Evolutionary conservation across 2,797 vertebrate species (phyloP).

Genomic region (Ispidina picta): DNA sequence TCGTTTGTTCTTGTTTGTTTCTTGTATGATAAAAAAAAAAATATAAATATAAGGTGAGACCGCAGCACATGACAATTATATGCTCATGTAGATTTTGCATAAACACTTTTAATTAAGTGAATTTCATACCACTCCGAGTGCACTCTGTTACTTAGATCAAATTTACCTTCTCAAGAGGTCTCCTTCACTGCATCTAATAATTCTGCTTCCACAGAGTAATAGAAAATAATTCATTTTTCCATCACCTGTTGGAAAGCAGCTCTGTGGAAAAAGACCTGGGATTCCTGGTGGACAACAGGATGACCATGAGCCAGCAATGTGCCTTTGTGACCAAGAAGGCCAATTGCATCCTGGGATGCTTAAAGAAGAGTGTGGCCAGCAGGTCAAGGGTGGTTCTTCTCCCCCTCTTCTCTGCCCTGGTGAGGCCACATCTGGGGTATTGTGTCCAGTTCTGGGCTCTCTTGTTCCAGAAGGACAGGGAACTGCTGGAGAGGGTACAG

Average conservation of each 20-base stretch:
- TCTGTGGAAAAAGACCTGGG: background rate
- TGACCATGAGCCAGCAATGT: background rate
- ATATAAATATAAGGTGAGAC: background rate
- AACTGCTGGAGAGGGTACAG: too few species aligned
- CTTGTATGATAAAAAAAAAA: background rate
- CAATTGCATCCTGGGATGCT: too few species aligned
- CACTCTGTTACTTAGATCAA: background rate
- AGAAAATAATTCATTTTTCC: constrained; percentile 15
- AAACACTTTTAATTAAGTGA: background rate
- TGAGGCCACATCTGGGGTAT: too few species aligned
- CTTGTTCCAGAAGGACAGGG: too few species aligned
- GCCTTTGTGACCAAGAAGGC: too few species aligned
- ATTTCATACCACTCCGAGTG: background rate
- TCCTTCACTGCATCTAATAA: background rate
- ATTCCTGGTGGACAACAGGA: background rate
- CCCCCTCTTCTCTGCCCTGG: too few species aligned
- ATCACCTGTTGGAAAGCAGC: background rate
- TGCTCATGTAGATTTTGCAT: background rate
- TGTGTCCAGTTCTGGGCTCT: too few species aligned
- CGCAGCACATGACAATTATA: background rate
- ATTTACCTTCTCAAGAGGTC: background rate
- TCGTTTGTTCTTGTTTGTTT: background rate
- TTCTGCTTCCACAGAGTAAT: background rate
- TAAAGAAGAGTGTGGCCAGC: too few species aligned
- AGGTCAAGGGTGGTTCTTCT: too few species aligned